phyloP scores from a whole-genome alignment of 2,113 vertebrate genomes.

The Ophiodon elongatus region DNA sequence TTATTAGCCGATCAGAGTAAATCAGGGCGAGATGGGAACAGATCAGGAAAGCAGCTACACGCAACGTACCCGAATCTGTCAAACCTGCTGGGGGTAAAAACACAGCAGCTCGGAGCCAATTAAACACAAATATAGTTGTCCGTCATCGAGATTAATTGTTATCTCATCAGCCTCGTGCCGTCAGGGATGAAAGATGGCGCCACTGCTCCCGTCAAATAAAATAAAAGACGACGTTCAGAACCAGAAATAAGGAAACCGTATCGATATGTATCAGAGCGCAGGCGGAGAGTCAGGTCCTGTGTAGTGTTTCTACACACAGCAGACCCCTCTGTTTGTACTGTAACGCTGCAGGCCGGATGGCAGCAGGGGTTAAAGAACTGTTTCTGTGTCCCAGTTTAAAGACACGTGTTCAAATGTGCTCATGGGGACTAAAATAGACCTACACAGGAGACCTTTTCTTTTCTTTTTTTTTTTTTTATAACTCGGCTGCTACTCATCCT shows the following conservation, averaged over 20 bases:
- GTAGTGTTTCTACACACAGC: slow-evolving; percentile 16
- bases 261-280: neutral
- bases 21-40: neutral
- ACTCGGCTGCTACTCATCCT: slow-evolving; percentile 43
- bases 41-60: neutral
- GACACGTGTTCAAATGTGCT: slow-evolving; percentile 83
- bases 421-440: slow-evolving; percentile 72
- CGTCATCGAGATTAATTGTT: neutral
- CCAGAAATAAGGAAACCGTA: neutral
- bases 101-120: neutral
- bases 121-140: neutral
- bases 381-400: slow-evolving; percentile 83
- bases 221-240: neutral
- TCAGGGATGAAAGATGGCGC: slow-evolving; percentile 13
- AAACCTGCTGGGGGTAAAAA: slow-evolving; percentile 2
- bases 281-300: neutral
- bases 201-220: neutral
- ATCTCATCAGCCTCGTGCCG: neutral
- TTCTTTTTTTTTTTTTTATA: slow-evolving; percentile 49
- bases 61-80: neutral
- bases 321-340: slow-evolving; percentile 24
- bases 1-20: neutral
- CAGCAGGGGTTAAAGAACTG: slow-evolving; percentile 84
- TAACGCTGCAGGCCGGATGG: slow-evolving; percentile 66
- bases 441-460: slow-evolving; percentile 45